Conservation (phyloP, 2,113 vertebrate species). For the Ahaetulla prasina region DNA sequence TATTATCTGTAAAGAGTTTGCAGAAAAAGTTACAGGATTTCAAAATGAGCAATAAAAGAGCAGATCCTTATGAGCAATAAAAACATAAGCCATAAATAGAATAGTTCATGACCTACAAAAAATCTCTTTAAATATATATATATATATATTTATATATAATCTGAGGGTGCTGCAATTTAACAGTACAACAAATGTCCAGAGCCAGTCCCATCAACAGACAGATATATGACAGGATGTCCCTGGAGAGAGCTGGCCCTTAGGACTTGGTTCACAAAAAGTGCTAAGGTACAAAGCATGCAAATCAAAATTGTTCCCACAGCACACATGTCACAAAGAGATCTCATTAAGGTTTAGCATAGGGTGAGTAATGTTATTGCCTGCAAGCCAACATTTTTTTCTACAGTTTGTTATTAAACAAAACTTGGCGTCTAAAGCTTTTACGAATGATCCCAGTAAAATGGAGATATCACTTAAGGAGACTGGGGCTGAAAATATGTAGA, state of each 20-base stretch:
- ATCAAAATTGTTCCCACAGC: neutral
- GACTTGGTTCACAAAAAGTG: neutral
- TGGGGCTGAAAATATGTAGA: neutral
- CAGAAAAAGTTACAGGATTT: neutral
- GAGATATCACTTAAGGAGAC: neutral
- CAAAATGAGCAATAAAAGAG: slow-evolving; percentile 7
- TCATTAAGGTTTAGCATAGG: neutral
- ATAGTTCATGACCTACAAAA: neutral
- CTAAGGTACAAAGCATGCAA: neutral
- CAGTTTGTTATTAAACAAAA: neutral
- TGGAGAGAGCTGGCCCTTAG: neutral
- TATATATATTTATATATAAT: too few relatives aligned
- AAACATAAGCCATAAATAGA: neutral
- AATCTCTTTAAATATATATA: neutral
- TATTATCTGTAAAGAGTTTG: neutral
- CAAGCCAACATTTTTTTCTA: neutral
- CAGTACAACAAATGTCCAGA: neutral
- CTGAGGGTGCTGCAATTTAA: neutral
- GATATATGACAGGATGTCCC: neutral
- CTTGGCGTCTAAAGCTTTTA: neutral
- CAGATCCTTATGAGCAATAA: neutral
- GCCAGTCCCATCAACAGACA: neutral
- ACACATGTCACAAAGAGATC: neutral
- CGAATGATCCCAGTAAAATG: neutral
- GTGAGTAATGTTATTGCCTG: neutral